A percentile compares a stretch with the other conserved stretches of the same genome.
Conservation (phyloP, 1,140 invertebrate genomes). For the Temnothorax curvispinosus region DNA sequence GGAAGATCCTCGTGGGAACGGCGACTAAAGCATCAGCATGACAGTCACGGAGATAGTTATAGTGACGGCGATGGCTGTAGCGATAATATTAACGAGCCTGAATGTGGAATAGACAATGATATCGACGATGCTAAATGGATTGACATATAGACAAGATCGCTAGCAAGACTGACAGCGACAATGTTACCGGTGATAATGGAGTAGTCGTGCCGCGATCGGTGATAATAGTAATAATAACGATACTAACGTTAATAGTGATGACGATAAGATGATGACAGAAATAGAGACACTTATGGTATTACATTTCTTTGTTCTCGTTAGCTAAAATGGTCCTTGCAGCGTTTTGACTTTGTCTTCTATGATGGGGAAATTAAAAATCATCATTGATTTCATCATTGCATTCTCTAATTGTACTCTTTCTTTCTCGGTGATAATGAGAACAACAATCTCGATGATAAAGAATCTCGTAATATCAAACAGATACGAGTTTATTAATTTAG, state of each 20-base stretch:
- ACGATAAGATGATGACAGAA: not conserved
- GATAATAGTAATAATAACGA: conserved; percentile 37
- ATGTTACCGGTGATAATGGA: conserved; percentile 21
- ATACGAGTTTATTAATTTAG: not conserved
- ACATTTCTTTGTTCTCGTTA: not conserved
- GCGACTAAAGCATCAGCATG: conserved; percentile 46
- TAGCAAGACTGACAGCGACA: conserved; percentile 18
- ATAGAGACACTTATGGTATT: not conserved
- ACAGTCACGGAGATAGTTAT: conserved; percentile 47
- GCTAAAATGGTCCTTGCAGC: not conserved
- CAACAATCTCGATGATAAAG: not conserved
- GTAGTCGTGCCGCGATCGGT: not conserved
- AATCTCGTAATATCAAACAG: not conserved
- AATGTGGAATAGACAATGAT: conserved; percentile 54
- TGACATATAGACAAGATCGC: conserved; percentile 47
- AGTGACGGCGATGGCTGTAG: conserved; percentile 29
- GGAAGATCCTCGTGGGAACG: conserved; percentile 53
- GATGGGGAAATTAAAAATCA: not conserved
- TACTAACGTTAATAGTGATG: conserved; percentile 9
- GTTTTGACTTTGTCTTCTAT: not conserved
- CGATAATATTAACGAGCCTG: conserved; percentile 56
- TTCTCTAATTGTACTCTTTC: not conserved
- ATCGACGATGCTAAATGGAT: conserved; percentile 51
- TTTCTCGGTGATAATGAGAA: not conserved
- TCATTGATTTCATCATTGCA: not conserved